A percentile compares a stretch with the other conserved stretches of the same genome.
These are phyloP conservation scores for Trachelipus rathkii DNA, from an alignment of 1,140 invertebrate species.

Conservation along the genomic window DNA sequence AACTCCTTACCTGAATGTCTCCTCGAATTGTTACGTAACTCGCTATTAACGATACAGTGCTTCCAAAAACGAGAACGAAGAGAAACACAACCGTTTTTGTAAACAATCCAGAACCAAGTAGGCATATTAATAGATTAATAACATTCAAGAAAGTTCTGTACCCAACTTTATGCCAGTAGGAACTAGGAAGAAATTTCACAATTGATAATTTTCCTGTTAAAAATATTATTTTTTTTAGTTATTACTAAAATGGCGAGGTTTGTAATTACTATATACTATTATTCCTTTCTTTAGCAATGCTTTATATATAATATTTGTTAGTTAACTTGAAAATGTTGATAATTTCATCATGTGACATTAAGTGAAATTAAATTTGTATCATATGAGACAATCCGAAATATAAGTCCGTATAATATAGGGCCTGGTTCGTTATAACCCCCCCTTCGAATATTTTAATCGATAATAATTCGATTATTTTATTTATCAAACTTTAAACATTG, in stretches of 20 bases:
- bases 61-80: slow-evolving; percentile 51
- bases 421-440: too few relatives aligned
- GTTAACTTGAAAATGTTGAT: too few relatives aligned
- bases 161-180: slow-evolving; percentile 81
- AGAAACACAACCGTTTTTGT: slow-evolving; percentile 82
- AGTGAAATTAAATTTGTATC: too few relatives aligned
- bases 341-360: too few relatives aligned
- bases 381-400: too few relatives aligned
- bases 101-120: slow-evolving; percentile 91
- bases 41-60: slow-evolving; percentile 69
- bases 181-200: slow-evolving; percentile 60
- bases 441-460: too few relatives aligned
- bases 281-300: too few relatives aligned
- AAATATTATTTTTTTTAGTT: background rate
- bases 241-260: too few relatives aligned
- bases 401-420: background rate
- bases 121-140: slow-evolving; percentile 79
- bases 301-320: too few relatives aligned
- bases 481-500: too few relatives aligned
- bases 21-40: slow-evolving; percentile 53
- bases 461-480: too few relatives aligned
- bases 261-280: too few relatives aligned
- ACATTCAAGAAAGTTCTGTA: slow-evolving; percentile 82
- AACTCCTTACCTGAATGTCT: slow-evolving; percentile 58
- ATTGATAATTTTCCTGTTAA: slow-evolving; percentile 36